Evolutionary conservation across 1,140 invertebrate genomes (phyloP), one percentile per base, ranked within the genome.

Genomic region (Glomeris maerens): DNA sequence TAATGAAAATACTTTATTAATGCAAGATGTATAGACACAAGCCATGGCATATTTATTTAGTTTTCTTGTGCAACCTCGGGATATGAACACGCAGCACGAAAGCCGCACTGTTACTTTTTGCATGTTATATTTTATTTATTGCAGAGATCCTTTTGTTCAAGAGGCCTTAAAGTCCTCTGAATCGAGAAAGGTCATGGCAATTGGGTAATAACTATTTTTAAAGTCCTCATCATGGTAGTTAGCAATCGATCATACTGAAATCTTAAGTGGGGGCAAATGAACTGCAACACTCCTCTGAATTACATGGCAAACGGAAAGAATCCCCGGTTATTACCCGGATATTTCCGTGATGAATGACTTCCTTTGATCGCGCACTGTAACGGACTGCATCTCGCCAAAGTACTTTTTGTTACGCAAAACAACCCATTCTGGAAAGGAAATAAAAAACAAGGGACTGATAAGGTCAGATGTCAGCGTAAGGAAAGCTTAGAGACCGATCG

Each of bases 381-480:
- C 82, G 13, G 74, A 64, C 42, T 83, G 78, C 17, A 88, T 60
- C 27, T 69, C 78, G 1, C 87, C 87, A 55, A 87, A 75, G 39
- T 70, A 74, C 57, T 72, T 74, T 47, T 70, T 64, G 62, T 80
- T 78, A 60, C 78, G 78, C 28, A 80, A 56, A 26, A 77, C 62
- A 7, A 71, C 59, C 66, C 69, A 77, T 46, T 73, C 71, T 66
- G 57, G 14, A 72, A 65, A 10, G 17, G 25, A 17, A 44, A 54
- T 47, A 47, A 47, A 55, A 49, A 27, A 38, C 14, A 13, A 22
- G 27, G 40, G 2, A 38, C 39, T 17, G 13, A 10, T 55, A 13
- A 3, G 2, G 21, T 2, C 26, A 17, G 14, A 1, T 4, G 22
- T 2, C 13, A 2, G n/a, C 14, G 45, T 13, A 27, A 26, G n/a